Percentiles rank a stretch among this genome's conserved stretches.
phyloP scores from a whole-genome alignment of 2,113 vertebrate species.

The Neogale vison region DNA sequence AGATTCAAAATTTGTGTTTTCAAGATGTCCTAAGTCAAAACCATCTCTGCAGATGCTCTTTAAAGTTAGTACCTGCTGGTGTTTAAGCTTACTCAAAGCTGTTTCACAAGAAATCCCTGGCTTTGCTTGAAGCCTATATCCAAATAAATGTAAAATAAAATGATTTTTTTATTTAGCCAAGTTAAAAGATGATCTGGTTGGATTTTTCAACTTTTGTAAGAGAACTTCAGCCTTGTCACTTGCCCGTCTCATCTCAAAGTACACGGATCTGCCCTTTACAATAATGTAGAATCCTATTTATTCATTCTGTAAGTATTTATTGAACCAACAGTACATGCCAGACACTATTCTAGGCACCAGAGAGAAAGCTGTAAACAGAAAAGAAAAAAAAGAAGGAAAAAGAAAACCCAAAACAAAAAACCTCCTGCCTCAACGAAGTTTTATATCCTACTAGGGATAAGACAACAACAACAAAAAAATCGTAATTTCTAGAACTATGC shows the following conservation, averaged over 20 bases:
- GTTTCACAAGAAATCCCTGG: neutral
- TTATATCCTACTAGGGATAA: neutral
- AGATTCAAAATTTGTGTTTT: conserved; percentile 1
- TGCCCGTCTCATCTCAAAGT: neutral
- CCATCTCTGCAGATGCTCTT: neutral
- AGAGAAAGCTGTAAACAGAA: neutral
- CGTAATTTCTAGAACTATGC: neutral
- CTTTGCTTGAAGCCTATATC: neutral
- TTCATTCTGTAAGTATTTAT: neutral
- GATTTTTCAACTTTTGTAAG: neutral
- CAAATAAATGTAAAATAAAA: neutral
- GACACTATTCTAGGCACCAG: neutral
- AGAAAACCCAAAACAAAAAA: no score
- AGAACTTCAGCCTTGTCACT: neutral
- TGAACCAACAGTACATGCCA: neutral
- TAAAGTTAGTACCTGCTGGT: neutral
- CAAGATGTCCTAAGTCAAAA: neutral
- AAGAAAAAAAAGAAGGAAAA: neutral
- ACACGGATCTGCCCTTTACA: neutral
- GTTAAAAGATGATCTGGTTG: neutral
- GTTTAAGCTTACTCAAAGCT: neutral
- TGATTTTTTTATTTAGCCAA: conserved; percentile 33
- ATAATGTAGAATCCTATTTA: neutral
- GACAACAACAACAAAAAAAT: neutral
- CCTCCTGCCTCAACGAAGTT: neutral